Evolutionary conservation across 2,113 vertebrate genomes (phyloP), one percentile per base, ranked within the genome.

Genomic region (Chaetops frenatus): DNA sequence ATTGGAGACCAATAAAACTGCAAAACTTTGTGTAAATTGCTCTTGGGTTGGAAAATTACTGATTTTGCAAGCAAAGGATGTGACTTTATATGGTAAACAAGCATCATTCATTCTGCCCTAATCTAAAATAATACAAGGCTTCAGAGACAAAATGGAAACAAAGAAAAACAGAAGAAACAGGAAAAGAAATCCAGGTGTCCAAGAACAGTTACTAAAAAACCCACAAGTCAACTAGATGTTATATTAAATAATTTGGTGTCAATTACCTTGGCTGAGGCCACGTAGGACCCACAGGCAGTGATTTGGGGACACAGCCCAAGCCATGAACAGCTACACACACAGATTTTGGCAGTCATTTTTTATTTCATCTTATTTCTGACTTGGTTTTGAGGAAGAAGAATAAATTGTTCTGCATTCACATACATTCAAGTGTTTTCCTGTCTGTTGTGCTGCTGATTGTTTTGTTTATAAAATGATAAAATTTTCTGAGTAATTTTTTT

Each of bases 1-100:
- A 73, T 53, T 82, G 33, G 95, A 94, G 93, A 95, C 95, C 76
- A 93, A 95, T 95, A 95, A 95, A 96, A 58, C 50, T 38, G 65
- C 83, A 80, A 86, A 82, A 94, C 64, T 92, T 73, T 51, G 79
- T 90, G 92, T 58, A 93, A 93, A 89, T 91, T 84, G 74, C 70
- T 69, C 22, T 94, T 82, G 73, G 61, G 72, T 81, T 85, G 86
- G 65, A 91, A 96, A 96, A 95, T 61, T 40, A 91, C 86, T 61
- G 81, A 81, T 91, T 94, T 84, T 94, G 57, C 48, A 89, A 94
- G 57, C 28, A 76, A 56, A 92, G 61, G 45, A 91, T 94, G 48
- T 84, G 73, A 76, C 35, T 87, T 95, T 89, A 45, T 81, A 50
- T 22, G 45, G 73, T 85, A 96, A 95, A 94, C 70, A 91, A 86